These are phyloP conservation scores for Philereme transversata DNA, from an alignment of 2,888 invertebrate genomes.

Conservation along the genomic window DNA sequence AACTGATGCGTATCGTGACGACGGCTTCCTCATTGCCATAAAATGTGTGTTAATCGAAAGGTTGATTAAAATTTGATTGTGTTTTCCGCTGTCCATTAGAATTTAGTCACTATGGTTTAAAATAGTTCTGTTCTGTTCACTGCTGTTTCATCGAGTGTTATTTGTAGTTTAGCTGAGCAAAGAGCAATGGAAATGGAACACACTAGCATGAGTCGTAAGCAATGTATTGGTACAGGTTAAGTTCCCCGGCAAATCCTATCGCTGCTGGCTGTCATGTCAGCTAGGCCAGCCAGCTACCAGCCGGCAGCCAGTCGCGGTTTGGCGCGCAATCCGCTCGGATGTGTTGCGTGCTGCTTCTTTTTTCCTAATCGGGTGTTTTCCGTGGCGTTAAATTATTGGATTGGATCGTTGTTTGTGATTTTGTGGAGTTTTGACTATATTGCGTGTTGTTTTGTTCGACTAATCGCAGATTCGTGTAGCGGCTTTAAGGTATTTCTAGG, in stretches of 20 bases:
- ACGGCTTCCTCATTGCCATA: constrained; percentile 48
- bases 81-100: constrained; percentile 18
- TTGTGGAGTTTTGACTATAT: constrained; percentile 51
- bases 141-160: constrained; percentile 9
- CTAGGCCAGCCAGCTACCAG: not conserved
- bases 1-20: constrained; percentile 40
- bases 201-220: constrained; percentile 17
- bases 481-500: constrained; percentile 49
- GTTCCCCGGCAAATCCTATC: constrained; percentile 34
- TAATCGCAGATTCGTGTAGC: constrained; percentile 47
- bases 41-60: constrained; percentile 48
- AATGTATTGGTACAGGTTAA: constrained; percentile 23
- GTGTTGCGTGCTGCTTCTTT: constrained; percentile 34
- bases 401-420: constrained; percentile 48
- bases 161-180: constrained; percentile 15
- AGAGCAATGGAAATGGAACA: constrained; percentile 28
- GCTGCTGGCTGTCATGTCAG: constrained; percentile 29
- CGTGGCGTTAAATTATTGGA: constrained; percentile 44
- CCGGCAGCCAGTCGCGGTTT: constrained; percentile 59
- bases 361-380: constrained; percentile 17
- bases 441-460: constrained; percentile 45
- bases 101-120: constrained; percentile 12
- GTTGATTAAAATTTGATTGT: constrained; percentile 41
- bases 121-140: constrained; percentile 19
- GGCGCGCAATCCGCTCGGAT: constrained; percentile 58